A percentile compares a stretch with the other conserved stretches of the same genome.
These are phyloP conservation scores for Tychaedon coryphoeus DNA, from an alignment of 2,113 vertebrate genomes.

Conservation along the genomic window DNA sequence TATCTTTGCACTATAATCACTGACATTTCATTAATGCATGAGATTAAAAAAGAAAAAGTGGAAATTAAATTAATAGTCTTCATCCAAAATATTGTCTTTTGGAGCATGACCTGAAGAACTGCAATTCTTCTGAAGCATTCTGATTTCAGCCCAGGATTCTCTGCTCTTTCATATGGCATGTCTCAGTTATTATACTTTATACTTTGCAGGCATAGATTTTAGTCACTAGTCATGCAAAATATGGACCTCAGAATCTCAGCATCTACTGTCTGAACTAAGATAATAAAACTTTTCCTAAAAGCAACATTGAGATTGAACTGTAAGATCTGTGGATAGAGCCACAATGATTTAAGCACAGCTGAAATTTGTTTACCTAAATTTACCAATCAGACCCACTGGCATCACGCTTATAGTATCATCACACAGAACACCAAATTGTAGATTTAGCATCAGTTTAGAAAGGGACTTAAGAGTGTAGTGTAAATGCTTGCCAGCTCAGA, in stretches of 20 bases:
- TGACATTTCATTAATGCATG: not conserved
- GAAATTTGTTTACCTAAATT: not conserved
- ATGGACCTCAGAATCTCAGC: rapidly evolving
- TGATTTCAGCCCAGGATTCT: not conserved
- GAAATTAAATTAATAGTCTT: not conserved
- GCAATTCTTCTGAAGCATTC: not conserved
- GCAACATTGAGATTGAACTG: not conserved
- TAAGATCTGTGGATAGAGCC: not conserved
- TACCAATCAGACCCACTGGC: not conserved
- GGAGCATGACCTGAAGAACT: not conserved
- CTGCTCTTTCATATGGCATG: not conserved
- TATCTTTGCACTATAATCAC: not conserved
- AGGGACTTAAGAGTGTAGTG: not conserved
- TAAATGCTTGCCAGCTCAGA: not conserved
- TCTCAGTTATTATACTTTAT: not conserved
- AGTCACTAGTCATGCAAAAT: not conserved
- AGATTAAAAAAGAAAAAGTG: not conserved
- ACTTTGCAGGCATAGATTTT: not conserved
- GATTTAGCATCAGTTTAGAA: not conserved
- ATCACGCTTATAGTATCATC: not conserved
- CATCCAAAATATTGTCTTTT: not conserved
- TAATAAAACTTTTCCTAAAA: not conserved
- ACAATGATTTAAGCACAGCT: not conserved
- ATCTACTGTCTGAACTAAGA: not conserved
- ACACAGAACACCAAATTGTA: not conserved